phyloP scores from a whole-genome alignment of 2,113 vertebrate genomes.

The Oreocharis arfaki region DNA sequence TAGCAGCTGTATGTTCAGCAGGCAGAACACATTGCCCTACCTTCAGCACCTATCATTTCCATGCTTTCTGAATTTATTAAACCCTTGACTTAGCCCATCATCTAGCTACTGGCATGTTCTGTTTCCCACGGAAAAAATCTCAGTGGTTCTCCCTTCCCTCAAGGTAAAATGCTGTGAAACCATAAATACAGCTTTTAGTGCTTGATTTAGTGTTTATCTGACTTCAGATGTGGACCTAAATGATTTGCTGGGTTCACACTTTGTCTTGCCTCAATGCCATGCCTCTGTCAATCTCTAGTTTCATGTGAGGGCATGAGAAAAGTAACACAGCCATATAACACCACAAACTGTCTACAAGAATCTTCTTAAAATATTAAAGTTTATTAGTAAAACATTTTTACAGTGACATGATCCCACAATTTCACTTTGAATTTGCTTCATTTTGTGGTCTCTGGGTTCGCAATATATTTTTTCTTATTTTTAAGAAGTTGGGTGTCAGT shows the following conservation, averaged over 20 bases:
- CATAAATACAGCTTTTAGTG: background rate
- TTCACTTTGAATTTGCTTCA: background rate
- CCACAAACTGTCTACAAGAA: background rate
- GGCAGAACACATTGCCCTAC: background rate
- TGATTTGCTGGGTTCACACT: background rate
- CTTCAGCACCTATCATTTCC: background rate
- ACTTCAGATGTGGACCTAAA: background rate
- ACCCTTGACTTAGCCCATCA: background rate
- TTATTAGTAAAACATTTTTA: background rate
- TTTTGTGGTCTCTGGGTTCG: background rate
- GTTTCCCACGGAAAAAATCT: background rate
- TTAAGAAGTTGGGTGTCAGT: background rate
- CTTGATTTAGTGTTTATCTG: background rate
- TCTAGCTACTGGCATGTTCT: background rate
- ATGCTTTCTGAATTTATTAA: background rate
- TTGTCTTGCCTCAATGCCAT: background rate
- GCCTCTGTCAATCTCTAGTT: background rate
- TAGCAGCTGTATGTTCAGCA: slow-evolving; percentile 34
- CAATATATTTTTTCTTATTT: background rate
- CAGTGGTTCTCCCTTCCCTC: background rate
- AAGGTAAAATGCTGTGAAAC: background rate
- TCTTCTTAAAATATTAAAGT: background rate
- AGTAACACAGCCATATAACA: background rate
- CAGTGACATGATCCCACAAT: background rate
- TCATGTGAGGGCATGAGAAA: background rate